Conservation (phyloP, 2,888 invertebrate species). For the Meghimatium bilineatum region DNA sequence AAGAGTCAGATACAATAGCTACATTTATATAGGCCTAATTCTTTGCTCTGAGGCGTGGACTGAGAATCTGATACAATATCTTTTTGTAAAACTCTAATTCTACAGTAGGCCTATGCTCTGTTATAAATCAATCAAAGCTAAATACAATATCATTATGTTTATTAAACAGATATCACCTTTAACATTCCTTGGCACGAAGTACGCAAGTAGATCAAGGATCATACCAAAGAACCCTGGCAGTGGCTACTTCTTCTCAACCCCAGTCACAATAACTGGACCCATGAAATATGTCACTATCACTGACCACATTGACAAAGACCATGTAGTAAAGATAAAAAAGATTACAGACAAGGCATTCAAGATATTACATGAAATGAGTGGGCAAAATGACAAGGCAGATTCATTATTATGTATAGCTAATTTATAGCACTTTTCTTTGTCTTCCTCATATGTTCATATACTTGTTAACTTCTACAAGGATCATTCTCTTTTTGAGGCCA, state of each 20-base stretch:
- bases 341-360: constrained; percentile 25
- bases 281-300: constrained; percentile 1
- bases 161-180: constrained; percentile 3
- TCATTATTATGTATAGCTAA: not conserved
- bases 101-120: no score
- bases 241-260: constrained; percentile 41
- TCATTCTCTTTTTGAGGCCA: no score
- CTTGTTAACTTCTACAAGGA: no score
- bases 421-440: not conserved
- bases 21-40: no score
- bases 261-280: constrained; percentile 29
- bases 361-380: not conserved
- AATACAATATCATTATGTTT: no score
- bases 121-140: no score
- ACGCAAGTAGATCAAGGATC: not conserved
- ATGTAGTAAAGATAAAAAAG: constrained; percentile 24
- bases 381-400: not conserved
- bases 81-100: no score
- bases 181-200: constrained; percentile 21
- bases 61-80: no score
- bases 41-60: no score
- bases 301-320: constrained; percentile 12
- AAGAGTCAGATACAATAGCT: no score
- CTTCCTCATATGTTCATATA: no score
- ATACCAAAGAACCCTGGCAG: not conserved